Evolutionary conservation across 2,113 vertebrate genomes (phyloP).

Genomic region (Machaerirhynchus nigripectus): DNA sequence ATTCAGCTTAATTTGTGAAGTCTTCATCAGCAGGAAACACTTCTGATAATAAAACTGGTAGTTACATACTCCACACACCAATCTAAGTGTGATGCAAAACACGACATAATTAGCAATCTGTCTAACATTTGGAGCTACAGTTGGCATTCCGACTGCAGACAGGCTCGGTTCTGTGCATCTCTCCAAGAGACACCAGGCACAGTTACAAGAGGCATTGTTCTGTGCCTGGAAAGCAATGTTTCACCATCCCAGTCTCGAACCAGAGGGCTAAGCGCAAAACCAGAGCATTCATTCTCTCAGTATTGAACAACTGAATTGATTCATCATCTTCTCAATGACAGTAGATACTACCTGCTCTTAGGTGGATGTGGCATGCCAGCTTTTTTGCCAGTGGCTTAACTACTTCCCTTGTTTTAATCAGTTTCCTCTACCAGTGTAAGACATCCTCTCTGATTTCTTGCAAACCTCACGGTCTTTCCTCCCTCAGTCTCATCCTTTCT

Average conservation of each 20-base stretch:
- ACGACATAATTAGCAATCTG: background rate
- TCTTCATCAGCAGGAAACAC: background rate
- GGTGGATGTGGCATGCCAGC: fast-evolving
- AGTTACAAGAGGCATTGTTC: background rate
- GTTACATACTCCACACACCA: background rate
- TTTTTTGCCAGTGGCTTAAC: background rate
- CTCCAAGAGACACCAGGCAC: fast-evolving
- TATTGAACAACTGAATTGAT: background rate
- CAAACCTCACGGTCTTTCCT: background rate
- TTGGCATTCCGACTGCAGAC: background rate
- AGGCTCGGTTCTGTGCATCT: background rate
- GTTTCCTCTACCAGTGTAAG: background rate
- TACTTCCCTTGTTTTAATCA: background rate
- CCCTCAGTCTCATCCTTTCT: background rate
- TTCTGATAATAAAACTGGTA: background rate
- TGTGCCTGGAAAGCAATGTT: background rate
- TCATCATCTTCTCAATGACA: background rate
- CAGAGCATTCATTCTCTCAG: background rate
- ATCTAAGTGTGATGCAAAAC: background rate
- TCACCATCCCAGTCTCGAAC: background rate
- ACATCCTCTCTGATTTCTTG: background rate
- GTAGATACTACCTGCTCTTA: background rate
- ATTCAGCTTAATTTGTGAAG: background rate
- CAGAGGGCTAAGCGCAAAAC: background rate
- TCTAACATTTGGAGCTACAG: background rate